These are phyloP conservation scores for Cecidostiba fungosa DNA, from an alignment of 2,888 invertebrate genomes.

Conservation along the genomic window DNA sequence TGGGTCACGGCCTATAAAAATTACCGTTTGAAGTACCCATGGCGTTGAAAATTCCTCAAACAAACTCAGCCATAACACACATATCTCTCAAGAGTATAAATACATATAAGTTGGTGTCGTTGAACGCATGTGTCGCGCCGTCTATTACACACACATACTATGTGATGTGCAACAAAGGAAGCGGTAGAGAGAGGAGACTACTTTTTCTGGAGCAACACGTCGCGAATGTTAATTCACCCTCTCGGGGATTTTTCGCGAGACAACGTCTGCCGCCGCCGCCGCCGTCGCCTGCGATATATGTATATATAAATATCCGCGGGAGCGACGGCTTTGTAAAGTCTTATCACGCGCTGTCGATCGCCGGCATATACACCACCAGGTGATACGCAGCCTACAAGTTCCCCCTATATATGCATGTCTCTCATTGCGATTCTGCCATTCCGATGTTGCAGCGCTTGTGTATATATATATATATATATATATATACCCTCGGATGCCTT, in stretches of 20 bases:
- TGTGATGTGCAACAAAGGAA: neutral
- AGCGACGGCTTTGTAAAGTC: neutral
- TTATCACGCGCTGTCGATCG: constrained; percentile 45
- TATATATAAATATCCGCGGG: neutral
- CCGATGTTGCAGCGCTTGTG: constrained; percentile 16
- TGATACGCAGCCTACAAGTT: neutral
- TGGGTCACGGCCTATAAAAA: constrained; percentile 1
- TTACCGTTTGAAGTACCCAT: neutral
- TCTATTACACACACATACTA: neutral
- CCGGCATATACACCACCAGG: neutral
- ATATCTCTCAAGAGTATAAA: neutral
- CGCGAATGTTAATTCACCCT: constrained; percentile 44
- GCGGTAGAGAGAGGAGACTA: neutral
- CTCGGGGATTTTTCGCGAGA: neutral
- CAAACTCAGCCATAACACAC: neutral
- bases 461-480: no score
- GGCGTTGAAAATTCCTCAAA: constrained; percentile 6
- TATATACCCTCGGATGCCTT: neutral
- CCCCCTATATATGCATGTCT: neutral
- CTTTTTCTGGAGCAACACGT: constrained; percentile 41
- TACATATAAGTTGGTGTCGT: neutral
- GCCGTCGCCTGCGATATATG: neutral
- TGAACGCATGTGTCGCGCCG: constrained; percentile 9
- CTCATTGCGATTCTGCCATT: constrained; percentile 34
- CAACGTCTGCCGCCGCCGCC: neutral